phyloP scores from a whole-genome alignment of 1,140 invertebrate genomes.

The Calosoma granatense region DNA sequence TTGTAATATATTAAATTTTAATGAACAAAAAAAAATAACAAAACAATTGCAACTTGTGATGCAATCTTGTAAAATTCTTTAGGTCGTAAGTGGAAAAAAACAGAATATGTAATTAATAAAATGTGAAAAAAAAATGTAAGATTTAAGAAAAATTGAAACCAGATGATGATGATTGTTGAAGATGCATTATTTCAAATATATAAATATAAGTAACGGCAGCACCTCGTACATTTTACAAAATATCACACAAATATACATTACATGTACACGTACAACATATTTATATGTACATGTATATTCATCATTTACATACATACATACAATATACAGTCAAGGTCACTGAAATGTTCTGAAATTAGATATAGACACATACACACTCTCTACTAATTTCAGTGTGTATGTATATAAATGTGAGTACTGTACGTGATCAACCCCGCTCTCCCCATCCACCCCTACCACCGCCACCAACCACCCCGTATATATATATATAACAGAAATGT shows the following conservation, averaged over 20 bases:
- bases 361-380: too few species aligned
- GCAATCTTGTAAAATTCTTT: conserved; percentile 4
- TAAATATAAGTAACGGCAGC: background rate
- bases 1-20: conserved; percentile 17
- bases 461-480: too few species aligned
- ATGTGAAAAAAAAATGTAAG: background rate
- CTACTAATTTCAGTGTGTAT: background rate
- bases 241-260: too few species aligned
- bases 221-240: conserved; percentile 3
- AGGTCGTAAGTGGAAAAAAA: conserved; percentile 2
- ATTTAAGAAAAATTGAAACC: background rate
- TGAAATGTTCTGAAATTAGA: background rate
- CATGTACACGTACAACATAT: too few species aligned
- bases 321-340: background rate
- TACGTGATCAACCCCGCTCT: background rate
- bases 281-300: too few species aligned
- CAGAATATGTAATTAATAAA: conserved; percentile 5
- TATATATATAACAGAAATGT: too few species aligned
- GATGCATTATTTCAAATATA: background rate
- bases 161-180: too few species aligned
- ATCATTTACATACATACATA: background rate
- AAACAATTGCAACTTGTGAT: background rate
- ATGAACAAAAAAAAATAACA: background rate
- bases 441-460: too few species aligned
- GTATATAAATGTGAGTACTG: conserved; percentile 1